Percentiles rank a stretch among this genome's conserved stretches.
phyloP scores from a whole-genome alignment of 1,140 invertebrate genomes.

The Drosophila fuyamai region DNA sequence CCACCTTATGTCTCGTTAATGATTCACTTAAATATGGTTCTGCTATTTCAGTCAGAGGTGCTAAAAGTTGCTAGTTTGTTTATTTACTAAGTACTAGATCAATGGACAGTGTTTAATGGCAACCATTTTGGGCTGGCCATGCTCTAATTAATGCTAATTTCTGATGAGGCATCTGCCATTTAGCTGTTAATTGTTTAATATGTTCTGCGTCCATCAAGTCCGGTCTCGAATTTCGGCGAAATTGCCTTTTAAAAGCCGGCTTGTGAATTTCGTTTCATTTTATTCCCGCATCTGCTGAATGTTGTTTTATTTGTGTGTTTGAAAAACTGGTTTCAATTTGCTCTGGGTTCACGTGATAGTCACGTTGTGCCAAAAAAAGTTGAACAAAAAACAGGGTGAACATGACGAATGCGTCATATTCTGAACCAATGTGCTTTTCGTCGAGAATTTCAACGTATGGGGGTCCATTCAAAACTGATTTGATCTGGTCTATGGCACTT shows the following conservation, averaged over 20 bases:
- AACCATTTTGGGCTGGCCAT: conserved; percentile 22
- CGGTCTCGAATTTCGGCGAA: conserved; percentile 44
- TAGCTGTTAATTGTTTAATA: conserved; percentile 53
- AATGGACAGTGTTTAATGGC: conserved; percentile 18
- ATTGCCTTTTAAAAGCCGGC: conserved; percentile 25
- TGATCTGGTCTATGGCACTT: conserved; percentile 34
- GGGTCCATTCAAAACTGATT: conserved; percentile 21
- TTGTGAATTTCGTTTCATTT: conserved; percentile 35
- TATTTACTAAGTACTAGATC: conserved; percentile 37
- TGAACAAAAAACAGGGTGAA: not conserved
- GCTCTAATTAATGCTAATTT: conserved; percentile 77
- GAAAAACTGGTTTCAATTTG: conserved; percentile 48
- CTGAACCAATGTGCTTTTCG: conserved; percentile 30
- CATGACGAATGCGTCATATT: conserved; percentile 37
- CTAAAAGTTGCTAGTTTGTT: conserved; percentile 49
- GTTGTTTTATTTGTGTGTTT: conserved; percentile 1
- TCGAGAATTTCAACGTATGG: not conserved
- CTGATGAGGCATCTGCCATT: conserved; percentile 41
- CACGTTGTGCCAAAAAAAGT: conserved; percentile 62
- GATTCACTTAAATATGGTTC: conserved; percentile 57
- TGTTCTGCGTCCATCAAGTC: conserved; percentile 15
- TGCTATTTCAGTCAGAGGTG: conserved; percentile 47
- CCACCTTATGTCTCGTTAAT: conserved; percentile 53
- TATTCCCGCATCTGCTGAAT: conserved; percentile 8
- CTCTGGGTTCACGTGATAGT: conserved; percentile 62